Evolutionary conservation across 2,888 invertebrate species (phyloP).

Genomic region (Cecidostiba fungosa): DNA sequence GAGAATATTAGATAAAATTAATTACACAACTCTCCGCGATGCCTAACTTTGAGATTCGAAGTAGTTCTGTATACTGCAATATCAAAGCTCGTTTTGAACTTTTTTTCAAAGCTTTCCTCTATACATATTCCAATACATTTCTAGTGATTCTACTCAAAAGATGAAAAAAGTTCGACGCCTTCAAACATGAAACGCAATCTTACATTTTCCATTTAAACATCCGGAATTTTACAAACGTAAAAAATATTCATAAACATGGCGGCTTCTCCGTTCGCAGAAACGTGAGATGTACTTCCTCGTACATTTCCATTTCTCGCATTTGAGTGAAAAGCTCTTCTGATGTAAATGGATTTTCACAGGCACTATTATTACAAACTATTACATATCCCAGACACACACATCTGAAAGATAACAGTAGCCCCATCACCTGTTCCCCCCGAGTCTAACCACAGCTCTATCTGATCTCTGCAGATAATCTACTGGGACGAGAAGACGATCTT

Average conservation of each 20-base stretch:
- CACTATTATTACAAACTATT: neutral
- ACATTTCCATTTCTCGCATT: neutral
- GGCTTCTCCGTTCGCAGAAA: neutral
- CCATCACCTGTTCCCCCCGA: neutral
- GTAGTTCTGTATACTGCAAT: too few species aligned
- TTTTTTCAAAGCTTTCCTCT: neutral
- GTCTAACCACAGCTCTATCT: neutral
- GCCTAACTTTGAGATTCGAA: neutral
- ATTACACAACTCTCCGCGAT: neutral
- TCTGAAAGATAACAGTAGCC: too few species aligned
- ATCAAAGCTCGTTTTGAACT: neutral
- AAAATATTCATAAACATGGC: neutral
- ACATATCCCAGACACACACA: neutral
- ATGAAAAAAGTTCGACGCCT: neutral
- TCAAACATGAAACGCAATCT: neutral
- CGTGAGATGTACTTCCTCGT: neutral
- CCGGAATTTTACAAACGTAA: neutral
- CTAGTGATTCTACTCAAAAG: neutral
- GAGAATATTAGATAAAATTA: neutral
- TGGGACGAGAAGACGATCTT: conserved; percentile 93
- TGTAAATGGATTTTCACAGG: neutral
- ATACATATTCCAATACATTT: neutral
- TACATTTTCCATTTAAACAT: neutral
- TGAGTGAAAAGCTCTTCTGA: neutral
- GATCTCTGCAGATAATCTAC: conserved; percentile 85